Conservation (phyloP, 1,140 invertebrate genomes). For the silkworm (Bombyx mori) region ASM3026992v2 NC_085116.1:8423001-8423500, state of each 20-base stretch:
- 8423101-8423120: conserved; percentile 87
- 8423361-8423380: not conserved
- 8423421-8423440: no score
- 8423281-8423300: not conserved
- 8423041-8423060: not conserved
- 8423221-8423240: conserved; percentile 86
- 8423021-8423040: no score
- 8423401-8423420: no score
- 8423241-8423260: conserved; percentile 82
- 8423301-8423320: not conserved
- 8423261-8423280: conserved; percentile 67
- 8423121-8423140: conserved; percentile 83
- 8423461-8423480: no score
- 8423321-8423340: not conserved
- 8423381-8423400: no score
- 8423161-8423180: conserved; percentile 86
- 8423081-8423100: conserved; percentile 89
- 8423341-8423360: not conserved
- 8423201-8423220: conserved; percentile 96
- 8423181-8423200: conserved; percentile 92
- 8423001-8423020: no score
- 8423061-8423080: conserved; percentile 75
- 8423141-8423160: conserved; percentile 94
- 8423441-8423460: no score
- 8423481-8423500: no score